phyloP scores from a whole-genome alignment of 2,888 invertebrate genomes.

The Agonopterix alstromeriana region DNA sequence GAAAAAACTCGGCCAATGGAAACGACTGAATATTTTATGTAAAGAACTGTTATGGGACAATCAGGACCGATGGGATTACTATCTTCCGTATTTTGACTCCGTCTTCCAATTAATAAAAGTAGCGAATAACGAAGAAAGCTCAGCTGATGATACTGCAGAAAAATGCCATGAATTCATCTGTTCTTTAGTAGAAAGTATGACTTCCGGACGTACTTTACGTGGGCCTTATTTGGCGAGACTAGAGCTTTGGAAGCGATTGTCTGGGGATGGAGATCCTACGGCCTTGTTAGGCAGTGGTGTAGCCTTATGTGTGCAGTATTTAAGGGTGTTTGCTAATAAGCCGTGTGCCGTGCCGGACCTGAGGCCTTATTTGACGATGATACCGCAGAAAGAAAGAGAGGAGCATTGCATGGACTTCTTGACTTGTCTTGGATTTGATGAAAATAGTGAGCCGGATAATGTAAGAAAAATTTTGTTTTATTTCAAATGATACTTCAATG shows the following conservation, averaged over 20 bases:
- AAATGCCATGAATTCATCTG: constrained; percentile 65
- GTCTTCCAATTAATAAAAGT: constrained; percentile 79
- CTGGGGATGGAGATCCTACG: constrained; percentile 70
- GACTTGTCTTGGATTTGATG: constrained; percentile 79
- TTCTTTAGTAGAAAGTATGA: constrained; percentile 68
- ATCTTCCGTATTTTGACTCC: constrained; percentile 83
- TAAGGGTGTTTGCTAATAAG: constrained; percentile 88
- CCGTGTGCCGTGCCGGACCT: constrained; percentile 92
- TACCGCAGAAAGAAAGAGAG: constrained; percentile 79
- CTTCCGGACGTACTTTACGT: constrained; percentile 73
- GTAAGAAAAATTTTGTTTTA: constrained; percentile 51
- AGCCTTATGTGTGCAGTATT: constrained; percentile 86
- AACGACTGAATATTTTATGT: constrained; percentile 83
- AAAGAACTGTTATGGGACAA: constrained; percentile 85
- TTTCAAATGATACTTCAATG: too few relatives aligned
- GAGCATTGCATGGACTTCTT: constrained; percentile 77
- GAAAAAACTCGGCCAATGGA: constrained; percentile 84
- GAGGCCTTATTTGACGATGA: constrained; percentile 82
- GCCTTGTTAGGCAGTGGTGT: constrained; percentile 78
- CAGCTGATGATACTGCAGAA: constrained; percentile 57
- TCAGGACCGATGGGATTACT: constrained; percentile 85
- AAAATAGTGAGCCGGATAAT: constrained; percentile 78
- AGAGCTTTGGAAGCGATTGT: constrained; percentile 82
- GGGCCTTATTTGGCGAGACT: constrained; percentile 91
- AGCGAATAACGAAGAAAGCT: constrained; percentile 30